phyloP scores from a whole-genome alignment of 2,113 vertebrate genomes.

The Rhadina sibilatrix region DNA sequence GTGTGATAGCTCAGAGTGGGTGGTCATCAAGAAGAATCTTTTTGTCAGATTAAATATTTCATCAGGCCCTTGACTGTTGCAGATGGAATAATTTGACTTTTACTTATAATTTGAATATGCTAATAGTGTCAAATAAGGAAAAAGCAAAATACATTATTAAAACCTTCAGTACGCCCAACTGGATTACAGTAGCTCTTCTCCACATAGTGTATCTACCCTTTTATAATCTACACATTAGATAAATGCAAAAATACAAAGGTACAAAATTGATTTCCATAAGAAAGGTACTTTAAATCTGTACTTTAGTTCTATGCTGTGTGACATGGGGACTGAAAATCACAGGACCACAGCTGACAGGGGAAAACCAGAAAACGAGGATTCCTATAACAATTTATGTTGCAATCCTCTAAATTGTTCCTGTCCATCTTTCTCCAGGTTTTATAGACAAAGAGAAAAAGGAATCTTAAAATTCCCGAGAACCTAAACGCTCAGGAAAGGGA shows the following conservation, averaged over 20 bases:
- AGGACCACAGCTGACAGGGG: not conserved
- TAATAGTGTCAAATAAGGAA: not conserved
- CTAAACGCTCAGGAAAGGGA: not conserved
- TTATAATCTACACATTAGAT: not conserved
- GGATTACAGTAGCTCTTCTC: not conserved
- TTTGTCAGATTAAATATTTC: not conserved
- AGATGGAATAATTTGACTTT: not conserved
- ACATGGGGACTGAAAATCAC: rapidly evolving
- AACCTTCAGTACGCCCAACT: not conserved
- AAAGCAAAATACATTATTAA: not conserved
- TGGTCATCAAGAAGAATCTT: not conserved
- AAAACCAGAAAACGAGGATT: not conserved
- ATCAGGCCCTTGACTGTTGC: not conserved
- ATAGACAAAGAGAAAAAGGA: not conserved
- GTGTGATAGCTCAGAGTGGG: not conserved
- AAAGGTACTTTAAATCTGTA: not conserved
- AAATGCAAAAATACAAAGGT: not conserved
- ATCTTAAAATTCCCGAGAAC: not conserved
- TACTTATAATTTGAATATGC: not conserved
- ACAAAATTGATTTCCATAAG: not conserved
- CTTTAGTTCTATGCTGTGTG: not conserved
- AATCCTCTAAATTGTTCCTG: not conserved
- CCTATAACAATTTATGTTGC: rapidly evolving
- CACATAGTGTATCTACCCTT: rapidly evolving
- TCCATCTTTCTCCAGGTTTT: not conserved